A percentile compares a stretch with the other conserved stretches of the same genome.
Conservation (phyloP, 2,113 vertebrate genomes). For the Ornithorhynchus anatinus region DNA sequence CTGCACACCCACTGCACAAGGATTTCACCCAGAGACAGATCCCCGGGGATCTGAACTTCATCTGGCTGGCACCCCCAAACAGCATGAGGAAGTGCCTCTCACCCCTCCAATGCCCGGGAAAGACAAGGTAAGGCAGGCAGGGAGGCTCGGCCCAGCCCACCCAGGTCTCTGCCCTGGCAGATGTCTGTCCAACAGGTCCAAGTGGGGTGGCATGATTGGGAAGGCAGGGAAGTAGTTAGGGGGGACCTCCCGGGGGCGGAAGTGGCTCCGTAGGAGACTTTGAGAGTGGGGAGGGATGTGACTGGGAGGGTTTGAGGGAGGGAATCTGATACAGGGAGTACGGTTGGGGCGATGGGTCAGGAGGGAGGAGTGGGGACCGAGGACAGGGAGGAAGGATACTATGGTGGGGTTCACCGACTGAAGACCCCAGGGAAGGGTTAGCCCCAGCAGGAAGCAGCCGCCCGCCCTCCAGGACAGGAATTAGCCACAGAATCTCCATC, state of each 20-base stretch:
- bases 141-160: fast-evolving
- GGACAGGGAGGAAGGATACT: neutral
- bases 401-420: neutral
- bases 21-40: neutral
- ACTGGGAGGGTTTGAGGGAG: neutral
- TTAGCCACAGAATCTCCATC: neutral
- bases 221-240: neutral
- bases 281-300: neutral
- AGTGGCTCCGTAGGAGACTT: too few species aligned
- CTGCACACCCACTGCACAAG: too few species aligned
- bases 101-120: slow-evolving; percentile 59
- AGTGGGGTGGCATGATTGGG: fast-evolving
- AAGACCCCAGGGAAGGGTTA: fast-evolving
- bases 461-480: too few species aligned
- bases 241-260: too few species aligned
- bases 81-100: slow-evolving; percentile 70
- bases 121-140: slow-evolving; percentile 67
- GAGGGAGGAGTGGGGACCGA: neutral
- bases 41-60: neutral
- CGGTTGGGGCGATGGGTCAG: neutral
- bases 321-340: fast-evolving
- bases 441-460: neutral
- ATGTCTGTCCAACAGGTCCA: neutral
- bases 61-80: slow-evolving; percentile 58
- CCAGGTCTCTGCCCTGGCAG: too few species aligned